Percentiles rank a stretch among this genome's conserved stretches.
These are phyloP conservation scores for Apis laboriosa DNA, from an alignment of 1,140 invertebrate species.

Conservation along the genomic window DNA sequence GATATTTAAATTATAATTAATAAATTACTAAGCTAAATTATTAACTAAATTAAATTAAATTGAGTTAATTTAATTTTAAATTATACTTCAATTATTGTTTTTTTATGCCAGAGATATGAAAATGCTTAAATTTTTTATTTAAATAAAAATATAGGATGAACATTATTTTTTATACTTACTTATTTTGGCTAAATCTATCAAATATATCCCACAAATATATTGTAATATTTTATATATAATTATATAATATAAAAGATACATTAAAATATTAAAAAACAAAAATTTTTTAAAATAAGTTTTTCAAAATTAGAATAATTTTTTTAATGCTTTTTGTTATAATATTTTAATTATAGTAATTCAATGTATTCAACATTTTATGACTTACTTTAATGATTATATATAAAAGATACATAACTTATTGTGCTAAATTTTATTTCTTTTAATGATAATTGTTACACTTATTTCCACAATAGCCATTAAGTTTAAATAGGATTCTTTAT, in stretches of 20 bases:
- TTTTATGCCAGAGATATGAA: too few species aligned
- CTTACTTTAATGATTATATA: background rate
- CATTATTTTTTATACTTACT: too few species aligned
- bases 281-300: background rate
- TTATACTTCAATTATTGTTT: background rate
- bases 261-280: background rate
- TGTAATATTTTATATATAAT: too few species aligned
- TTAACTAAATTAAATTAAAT: too few species aligned
- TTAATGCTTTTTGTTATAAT: background rate
- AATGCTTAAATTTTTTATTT: too few species aligned
- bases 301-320: background rate
- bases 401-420: constrained; percentile 12
- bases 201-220: too few species aligned
- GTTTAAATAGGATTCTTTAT: constrained; percentile 23
- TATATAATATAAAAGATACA: background rate
- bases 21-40: too few species aligned
- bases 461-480: constrained; percentile 15
- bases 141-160: too few species aligned
- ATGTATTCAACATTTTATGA: background rate
- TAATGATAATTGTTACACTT: constrained; percentile 42
- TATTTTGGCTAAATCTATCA: too few species aligned
- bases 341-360: background rate
- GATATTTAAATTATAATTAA: too few species aligned
- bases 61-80: background rate
- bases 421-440: constrained; percentile 40